phyloP scores from a whole-genome alignment of 2,113 vertebrate genomes.

The Passer domesticus region DNA sequence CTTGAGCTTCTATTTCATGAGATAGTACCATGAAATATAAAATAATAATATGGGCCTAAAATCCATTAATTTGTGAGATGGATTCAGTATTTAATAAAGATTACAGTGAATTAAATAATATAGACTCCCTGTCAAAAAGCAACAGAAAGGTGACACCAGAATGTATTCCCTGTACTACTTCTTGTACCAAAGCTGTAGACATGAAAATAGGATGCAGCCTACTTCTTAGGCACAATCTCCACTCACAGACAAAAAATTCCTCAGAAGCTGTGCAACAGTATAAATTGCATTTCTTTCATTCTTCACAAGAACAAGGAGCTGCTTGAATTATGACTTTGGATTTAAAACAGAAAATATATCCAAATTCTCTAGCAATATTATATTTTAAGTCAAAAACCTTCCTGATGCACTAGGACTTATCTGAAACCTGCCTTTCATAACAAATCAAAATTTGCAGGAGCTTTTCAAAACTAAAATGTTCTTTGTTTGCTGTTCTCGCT shows the following conservation, averaged over 20 bases:
- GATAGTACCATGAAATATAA: neutral
- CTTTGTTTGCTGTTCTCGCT: slow-evolving; percentile 16
- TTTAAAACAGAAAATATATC: neutral
- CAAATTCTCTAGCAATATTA: neutral
- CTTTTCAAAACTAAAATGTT: neutral
- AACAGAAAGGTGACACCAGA: neutral
- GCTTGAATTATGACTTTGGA: neutral
- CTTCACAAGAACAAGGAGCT: neutral
- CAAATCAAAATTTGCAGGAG: neutral
- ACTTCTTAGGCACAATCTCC: neutral
- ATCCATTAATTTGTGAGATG: neutral
- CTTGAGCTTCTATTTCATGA: neutral
- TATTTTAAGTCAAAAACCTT: slow-evolving; percentile 1
- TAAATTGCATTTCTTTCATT: neutral
- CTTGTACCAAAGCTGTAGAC: neutral
- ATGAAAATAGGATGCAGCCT: neutral
- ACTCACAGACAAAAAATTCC: neutral
- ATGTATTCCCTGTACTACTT: neutral
- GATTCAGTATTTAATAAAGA: neutral
- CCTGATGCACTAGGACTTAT: neutral
- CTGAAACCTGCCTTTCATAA: neutral
- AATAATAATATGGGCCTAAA: neutral
- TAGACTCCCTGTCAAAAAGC: neutral
- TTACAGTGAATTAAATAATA: neutral
- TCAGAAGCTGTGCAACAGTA: neutral